These are phyloP conservation scores for Ellobium chinense DNA, from an alignment of 2,888 invertebrate species.

Conservation along the genomic window DNA sequence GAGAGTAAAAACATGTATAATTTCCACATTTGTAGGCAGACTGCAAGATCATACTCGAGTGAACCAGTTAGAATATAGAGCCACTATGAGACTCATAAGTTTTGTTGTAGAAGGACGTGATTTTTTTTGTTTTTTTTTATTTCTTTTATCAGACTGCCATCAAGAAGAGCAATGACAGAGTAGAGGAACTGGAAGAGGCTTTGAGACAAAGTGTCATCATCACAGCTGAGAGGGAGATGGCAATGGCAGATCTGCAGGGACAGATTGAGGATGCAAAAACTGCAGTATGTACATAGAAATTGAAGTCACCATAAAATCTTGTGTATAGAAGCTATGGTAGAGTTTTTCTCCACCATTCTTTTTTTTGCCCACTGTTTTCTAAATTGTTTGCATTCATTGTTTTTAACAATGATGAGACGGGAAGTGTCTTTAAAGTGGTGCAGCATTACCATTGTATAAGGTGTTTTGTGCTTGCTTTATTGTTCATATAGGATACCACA, in stretches of 20 bases:
- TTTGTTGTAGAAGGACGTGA: too few relatives aligned
- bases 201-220: constrained; percentile 87
- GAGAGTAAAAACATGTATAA: too few relatives aligned
- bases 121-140: too few relatives aligned
- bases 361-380: background rate
- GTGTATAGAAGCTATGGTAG: background rate
- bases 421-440: too few relatives aligned
- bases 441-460: too few relatives aligned
- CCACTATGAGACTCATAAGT: too few relatives aligned
- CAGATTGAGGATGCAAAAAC: constrained; percentile 73
- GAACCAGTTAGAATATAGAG: too few relatives aligned
- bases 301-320: too few relatives aligned
- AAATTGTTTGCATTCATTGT: background rate
- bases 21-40: too few relatives aligned
- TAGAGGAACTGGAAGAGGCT: constrained; percentile 90
- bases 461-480: too few relatives aligned
- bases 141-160: constrained; percentile 63
- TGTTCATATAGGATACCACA: too few relatives aligned
- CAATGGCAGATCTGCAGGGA: constrained; percentile 79
- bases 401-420: background rate
- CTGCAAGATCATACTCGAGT: too few relatives aligned
- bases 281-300: constrained; percentile 65
- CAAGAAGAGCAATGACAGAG: constrained; percentile 79
- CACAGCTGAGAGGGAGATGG: constrained; percentile 81
- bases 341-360: background rate